A percentile compares a stretch with the other conserved stretches of the same genome.
Conservation (phyloP, 2,888 invertebrate species). For the Aspidapion aeneum region DNA sequence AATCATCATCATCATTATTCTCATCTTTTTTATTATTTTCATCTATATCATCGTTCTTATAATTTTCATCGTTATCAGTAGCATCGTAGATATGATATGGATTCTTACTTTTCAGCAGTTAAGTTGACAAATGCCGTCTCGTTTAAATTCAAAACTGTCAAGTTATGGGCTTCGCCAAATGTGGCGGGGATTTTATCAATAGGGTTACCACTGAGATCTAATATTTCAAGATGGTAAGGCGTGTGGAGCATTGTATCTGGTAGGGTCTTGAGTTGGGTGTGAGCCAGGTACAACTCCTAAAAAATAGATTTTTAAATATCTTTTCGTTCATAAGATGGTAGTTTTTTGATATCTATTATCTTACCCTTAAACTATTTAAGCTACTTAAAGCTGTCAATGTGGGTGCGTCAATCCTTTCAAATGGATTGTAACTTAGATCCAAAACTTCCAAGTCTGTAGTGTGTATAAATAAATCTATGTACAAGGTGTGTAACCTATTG, state of each 20-base stretch:
- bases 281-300: constrained; percentile 66
- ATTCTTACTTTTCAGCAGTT: constrained; percentile 43
- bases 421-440: constrained; percentile 70
- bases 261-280: constrained; percentile 59
- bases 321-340: neutral
- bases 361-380: constrained; percentile 62
- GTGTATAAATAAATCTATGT: constrained; percentile 74
- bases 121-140: constrained; percentile 65
- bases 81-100: no score
- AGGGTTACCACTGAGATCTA: constrained; percentile 61
- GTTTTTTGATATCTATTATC: constrained; percentile 8
- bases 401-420: constrained; percentile 61
- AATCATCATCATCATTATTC: no score
- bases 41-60: neutral
- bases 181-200: constrained; percentile 59
- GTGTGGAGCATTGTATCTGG: constrained; percentile 66
- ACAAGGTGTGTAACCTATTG: constrained; percentile 68
- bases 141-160: constrained; percentile 62
- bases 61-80: no score
- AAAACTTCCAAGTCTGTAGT: constrained; percentile 61
- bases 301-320: constrained; percentile 19
- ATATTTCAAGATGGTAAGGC: constrained; percentile 57
- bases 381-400: constrained; percentile 64
- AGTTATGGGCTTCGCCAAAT: constrained; percentile 56
- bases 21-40: neutral